Percentiles rank a stretch among this genome's conserved stretches.
Conservation (phyloP, 2,888 invertebrate species). For the Agonopterix alstromeriana region DNA sequence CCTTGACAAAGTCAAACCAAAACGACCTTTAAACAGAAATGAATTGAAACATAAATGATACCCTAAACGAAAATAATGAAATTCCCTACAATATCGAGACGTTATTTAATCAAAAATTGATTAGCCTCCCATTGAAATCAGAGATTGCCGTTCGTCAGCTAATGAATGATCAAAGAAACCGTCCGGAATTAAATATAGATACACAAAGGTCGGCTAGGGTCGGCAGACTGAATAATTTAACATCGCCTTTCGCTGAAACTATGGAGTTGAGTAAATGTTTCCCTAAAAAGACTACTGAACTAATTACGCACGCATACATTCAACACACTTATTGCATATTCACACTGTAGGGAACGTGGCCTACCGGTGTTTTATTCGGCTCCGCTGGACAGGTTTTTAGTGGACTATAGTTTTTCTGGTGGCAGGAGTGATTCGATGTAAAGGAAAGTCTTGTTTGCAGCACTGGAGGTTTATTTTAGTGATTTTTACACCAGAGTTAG, state of each 20-base stretch:
- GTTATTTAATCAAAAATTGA: constrained; percentile 15
- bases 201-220: constrained; percentile 1
- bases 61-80: constrained; percentile 2
- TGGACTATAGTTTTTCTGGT: too few relatives aligned
- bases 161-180: constrained; percentile 24
- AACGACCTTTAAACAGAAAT: constrained; percentile 3
- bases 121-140: constrained; percentile 13
- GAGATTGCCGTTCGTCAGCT: constrained; percentile 14
- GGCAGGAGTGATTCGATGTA: too few relatives aligned
- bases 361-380: too few relatives aligned
- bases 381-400: too few relatives aligned
- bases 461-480: too few relatives aligned
- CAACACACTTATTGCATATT: too few relatives aligned
- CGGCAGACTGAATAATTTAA: constrained; percentile 22
- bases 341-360: too few relatives aligned
- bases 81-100: constrained; percentile 6
- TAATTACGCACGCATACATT: too few relatives aligned
- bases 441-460: too few relatives aligned
- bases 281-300: too few relatives aligned
- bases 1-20: neutral
- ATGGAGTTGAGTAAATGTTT: neutral
- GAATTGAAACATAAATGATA: constrained; percentile 3
- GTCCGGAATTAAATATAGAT: constrained; percentile 3
- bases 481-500: too few relatives aligned
- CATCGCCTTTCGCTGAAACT: neutral